phyloP scores from a whole-genome alignment of 2,113 vertebrate genomes.

The rabbit (Oryctolagus cuniculus) region DNA sequence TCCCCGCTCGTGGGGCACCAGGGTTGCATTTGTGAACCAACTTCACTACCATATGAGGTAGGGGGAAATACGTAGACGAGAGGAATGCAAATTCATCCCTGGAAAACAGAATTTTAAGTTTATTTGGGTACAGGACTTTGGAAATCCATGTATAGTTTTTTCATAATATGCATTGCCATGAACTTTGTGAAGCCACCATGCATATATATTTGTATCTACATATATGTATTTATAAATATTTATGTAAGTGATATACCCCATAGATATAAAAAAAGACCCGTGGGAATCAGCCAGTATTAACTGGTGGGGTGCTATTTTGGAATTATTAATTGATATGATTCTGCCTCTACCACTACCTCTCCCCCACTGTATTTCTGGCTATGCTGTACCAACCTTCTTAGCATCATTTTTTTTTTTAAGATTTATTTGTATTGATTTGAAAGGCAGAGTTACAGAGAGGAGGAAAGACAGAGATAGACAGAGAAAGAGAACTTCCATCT shows the following conservation, averaged over 20 bases:
- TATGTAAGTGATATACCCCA: neutral
- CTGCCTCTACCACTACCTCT: neutral
- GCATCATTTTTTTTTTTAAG: too few relatives aligned
- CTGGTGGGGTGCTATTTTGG: neutral
- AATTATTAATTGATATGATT: neutral
- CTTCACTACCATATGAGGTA: neutral
- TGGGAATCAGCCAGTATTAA: neutral
- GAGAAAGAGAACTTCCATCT: too few relatives aligned
- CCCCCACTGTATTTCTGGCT: neutral
- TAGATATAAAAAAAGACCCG: neutral
- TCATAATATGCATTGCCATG: too few relatives aligned
- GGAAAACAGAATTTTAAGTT: too few relatives aligned
- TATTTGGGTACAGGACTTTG: too few relatives aligned
- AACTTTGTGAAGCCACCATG: neutral
- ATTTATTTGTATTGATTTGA: too few relatives aligned
- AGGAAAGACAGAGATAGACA: too few relatives aligned
- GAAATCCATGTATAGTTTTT: too few relatives aligned
- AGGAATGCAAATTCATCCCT: too few relatives aligned
- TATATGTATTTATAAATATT: neutral
- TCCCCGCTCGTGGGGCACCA: neutral
- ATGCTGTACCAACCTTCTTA: neutral
- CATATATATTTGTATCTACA: neutral
- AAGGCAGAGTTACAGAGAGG: too few relatives aligned
- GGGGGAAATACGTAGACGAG: neutral
- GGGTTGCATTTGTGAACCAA: neutral